Conservation (phyloP, 2,888 invertebrate species). For the Hirudinaria manillensis region DNA sequence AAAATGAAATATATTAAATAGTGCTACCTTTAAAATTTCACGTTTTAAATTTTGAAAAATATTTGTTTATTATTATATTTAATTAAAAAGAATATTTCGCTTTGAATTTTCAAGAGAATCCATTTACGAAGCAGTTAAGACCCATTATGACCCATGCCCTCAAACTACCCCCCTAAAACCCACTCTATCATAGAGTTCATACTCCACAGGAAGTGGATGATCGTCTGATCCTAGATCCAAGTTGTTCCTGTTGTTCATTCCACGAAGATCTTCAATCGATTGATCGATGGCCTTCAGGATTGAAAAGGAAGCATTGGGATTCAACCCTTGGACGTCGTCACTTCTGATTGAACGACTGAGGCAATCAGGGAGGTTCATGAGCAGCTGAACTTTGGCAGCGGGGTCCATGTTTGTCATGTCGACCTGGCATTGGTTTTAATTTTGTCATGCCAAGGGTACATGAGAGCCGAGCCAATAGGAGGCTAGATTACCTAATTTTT, state of each 20-base stretch:
- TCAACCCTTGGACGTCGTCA: background rate
- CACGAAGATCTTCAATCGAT: background rate
- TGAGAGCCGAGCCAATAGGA: too few relatives aligned
- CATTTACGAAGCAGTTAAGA: too few relatives aligned
- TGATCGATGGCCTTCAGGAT: background rate
- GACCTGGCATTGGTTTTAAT: background rate
- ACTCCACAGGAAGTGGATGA: background rate
- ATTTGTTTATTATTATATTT: too few relatives aligned
- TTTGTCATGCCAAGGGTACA: too few relatives aligned
- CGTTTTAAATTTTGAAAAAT: too few relatives aligned
- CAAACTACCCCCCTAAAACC: too few relatives aligned
- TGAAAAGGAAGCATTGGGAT: background rate
- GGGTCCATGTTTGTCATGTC: background rate
- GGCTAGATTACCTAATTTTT: too few relatives aligned
- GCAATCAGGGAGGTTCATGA: background rate
- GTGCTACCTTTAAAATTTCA: too few relatives aligned
- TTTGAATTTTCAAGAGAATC: too few relatives aligned
- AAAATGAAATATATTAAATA: too few relatives aligned
- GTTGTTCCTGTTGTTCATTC: background rate
- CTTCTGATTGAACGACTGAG: background rate
- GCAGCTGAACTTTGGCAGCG: background rate
- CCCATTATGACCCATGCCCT: too few relatives aligned
- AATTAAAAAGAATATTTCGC: too few relatives aligned
- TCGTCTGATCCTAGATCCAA: background rate
- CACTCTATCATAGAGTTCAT: constrained; percentile 1